Conservation (phyloP, 2,888 invertebrate genomes). For the Sminthurinus aureus region DNA sequence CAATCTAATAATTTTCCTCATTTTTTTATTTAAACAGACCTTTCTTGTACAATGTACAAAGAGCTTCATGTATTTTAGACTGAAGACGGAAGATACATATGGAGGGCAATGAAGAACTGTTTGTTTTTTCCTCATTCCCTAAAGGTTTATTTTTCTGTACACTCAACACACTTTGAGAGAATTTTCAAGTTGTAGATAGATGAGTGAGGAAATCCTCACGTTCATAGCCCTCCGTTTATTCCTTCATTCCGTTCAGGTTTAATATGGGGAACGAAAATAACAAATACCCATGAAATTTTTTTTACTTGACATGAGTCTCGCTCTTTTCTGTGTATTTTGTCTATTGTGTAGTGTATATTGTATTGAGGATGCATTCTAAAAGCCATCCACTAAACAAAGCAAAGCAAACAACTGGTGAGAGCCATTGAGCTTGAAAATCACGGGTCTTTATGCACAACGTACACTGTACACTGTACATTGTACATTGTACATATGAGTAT, state of each 20-base stretch:
- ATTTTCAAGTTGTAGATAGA: neutral
- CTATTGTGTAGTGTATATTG: too few relatives aligned
- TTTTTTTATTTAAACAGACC: too few relatives aligned
- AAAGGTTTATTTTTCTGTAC: too few relatives aligned
- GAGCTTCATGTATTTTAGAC: too few relatives aligned
- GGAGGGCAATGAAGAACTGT: too few relatives aligned
- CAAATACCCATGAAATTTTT: constrained; percentile 19
- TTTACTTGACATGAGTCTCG: neutral
- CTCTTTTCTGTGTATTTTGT: neutral
- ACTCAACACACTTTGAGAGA: too few relatives aligned
- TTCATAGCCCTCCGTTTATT: neutral
- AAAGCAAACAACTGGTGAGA: constrained; percentile 34
- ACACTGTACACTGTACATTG: too few relatives aligned
- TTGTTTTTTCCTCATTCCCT: too few relatives aligned
- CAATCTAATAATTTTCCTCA: too few relatives aligned
- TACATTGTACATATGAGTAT: neutral
- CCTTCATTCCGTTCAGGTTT: neutral
- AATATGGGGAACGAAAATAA: neutral
- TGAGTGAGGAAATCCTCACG: neutral
- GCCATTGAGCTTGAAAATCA: constrained; percentile 30
- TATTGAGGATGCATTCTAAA: neutral
- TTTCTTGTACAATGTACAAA: too few relatives aligned
- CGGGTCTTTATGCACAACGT: too few relatives aligned
- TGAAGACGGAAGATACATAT: too few relatives aligned
- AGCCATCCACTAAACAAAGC: constrained; percentile 13